These are phyloP conservation scores for Tiliacea aurago DNA, from an alignment of 2,888 invertebrate species.

Conservation along the genomic window DNA sequence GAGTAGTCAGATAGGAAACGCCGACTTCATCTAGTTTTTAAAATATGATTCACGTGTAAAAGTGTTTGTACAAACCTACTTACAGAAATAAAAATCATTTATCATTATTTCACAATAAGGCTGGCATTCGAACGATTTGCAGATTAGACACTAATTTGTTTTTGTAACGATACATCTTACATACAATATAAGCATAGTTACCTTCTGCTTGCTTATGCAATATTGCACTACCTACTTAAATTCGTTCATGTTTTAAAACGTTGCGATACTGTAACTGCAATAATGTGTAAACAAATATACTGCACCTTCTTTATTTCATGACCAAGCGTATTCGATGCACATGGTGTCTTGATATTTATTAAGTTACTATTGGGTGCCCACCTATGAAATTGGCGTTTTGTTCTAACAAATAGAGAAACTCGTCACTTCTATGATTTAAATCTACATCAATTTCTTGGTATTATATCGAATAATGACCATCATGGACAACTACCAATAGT, in stretches of 20 bases:
- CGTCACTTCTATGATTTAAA: no score
- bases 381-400: no score
- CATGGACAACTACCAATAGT: no score
- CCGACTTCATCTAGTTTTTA: no score
- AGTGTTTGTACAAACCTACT: no score
- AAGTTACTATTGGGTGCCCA: no score
- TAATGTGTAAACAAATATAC: constrained; percentile 10
- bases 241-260: constrained; percentile 25
- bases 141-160: constrained; percentile 1
- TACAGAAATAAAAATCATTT: no score
- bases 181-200: not conserved
- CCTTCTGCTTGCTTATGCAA: not conserved
- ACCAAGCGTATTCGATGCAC: not conserved
- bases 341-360: constrained; percentile 2
- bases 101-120: constrained; percentile 3
- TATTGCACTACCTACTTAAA: constrained; percentile 3
- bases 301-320: not conserved
- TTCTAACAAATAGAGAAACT: no score
- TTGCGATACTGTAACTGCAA: constrained; percentile 34
- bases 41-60: no score
- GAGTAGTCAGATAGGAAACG: no score
- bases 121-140: not conserved
- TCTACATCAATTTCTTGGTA: no score
- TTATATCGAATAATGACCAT: no score
- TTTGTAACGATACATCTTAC: not conserved